Evolutionary conservation across 2,888 invertebrate genomes (phyloP), one percentile per base, ranked within the genome.

Genomic region (Habroteleia sp.): DNA sequence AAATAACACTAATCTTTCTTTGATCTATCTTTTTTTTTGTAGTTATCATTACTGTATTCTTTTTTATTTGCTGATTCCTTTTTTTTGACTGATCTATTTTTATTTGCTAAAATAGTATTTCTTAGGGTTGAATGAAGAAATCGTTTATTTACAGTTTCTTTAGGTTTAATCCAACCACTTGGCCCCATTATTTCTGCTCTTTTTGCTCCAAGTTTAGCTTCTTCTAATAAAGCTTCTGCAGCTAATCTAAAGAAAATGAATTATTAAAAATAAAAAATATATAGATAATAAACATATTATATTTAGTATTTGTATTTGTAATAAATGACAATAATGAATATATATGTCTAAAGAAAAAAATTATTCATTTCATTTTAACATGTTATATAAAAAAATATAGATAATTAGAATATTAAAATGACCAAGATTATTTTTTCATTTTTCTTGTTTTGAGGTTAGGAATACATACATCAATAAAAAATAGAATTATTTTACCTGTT

Each of bases 151-250:
- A 88, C 72, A n/a, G 82, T 86, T 72, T 87, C 87, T 50, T 84
- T 84, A 7, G 87, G 87, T 76, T 86, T 88, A 6, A 87, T 69
- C 88, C 88, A 88, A 10, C 88, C 88, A 74, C 84, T 88, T 1
- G 88, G 88, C 11, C 88, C 88, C 83, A 88, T 84, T 7, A 86
- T 78, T 63, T 87, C 87, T 1, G 88, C 88, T 56, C 88, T 80
- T 65, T 78, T 82, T 6, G 88, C 88, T 16, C 88, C 87, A 31
- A 83, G 48, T 66, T 87, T 87, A 0, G 88, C 88, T 76, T 88
- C 88, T 72, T 87, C 84, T 8, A 88, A 60, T 42, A 88, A 74
- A 50, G 88, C 88, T 72, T 88, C 88, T 1, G 81, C 86, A n/a
- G 88, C 88, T 23, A 88, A 77, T 60, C 87, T 86, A 10, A 35